phyloP scores from a whole-genome alignment of 2,113 vertebrate genomes.

The Pteruthius melanotis region DNA sequence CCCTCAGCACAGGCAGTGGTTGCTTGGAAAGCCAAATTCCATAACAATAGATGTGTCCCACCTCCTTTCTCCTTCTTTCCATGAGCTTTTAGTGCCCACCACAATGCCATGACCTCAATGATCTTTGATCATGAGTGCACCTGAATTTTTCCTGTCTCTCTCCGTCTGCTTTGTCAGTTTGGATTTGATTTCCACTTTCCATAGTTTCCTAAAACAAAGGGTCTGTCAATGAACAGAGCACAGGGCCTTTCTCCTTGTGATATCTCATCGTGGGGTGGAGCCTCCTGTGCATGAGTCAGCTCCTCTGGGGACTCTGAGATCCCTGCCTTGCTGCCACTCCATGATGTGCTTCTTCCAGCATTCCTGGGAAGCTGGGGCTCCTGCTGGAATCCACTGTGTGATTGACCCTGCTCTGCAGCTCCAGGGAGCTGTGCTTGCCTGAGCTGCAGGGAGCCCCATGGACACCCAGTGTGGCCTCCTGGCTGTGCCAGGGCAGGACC shows the following conservation, averaged over 20 bases:
- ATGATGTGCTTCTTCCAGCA: not conserved
- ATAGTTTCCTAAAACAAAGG: not conserved
- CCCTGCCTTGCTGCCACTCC: not conserved
- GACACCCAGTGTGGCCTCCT: no score
- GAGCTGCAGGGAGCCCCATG: not conserved
- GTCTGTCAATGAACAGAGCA: not conserved
- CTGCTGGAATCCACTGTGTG: not conserved
- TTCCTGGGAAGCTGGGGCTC: not conserved
- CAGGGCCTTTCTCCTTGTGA: not conserved
- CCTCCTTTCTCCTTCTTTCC: not conserved
- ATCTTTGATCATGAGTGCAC: not conserved
- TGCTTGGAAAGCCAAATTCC: not conserved
- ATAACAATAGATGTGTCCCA: no score
- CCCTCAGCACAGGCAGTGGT: rapidly evolving
- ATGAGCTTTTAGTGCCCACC: not conserved
- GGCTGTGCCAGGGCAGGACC: not conserved
- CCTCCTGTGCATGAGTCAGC: no score
- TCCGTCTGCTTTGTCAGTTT: not conserved
- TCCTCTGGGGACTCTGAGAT: not conserved
- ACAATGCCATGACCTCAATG: not conserved
- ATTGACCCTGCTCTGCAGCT: not conserved
- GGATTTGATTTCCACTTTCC: not conserved
- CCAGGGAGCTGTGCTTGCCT: not conserved
- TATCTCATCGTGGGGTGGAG: not conserved
- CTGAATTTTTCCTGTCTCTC: not conserved